These are phyloP conservation scores for Podargus strigoides DNA, from an alignment of 2,797 vertebrate species.

Conservation along the genomic window DNA sequence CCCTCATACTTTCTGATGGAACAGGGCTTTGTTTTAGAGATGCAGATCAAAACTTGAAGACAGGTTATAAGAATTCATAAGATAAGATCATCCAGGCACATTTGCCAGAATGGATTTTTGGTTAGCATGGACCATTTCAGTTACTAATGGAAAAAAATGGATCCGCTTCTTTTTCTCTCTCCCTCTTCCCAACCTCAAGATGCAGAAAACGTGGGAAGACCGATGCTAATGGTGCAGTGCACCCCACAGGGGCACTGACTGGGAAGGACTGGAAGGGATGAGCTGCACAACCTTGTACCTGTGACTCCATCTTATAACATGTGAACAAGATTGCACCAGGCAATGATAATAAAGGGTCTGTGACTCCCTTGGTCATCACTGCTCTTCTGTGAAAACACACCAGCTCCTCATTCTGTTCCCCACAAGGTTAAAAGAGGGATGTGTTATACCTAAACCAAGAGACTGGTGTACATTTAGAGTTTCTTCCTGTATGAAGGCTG, in stretches of 20 bases:
- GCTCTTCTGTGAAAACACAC: not conserved
- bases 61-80: not conserved
- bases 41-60: not conserved
- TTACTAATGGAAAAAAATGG: not conserved
- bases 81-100: not conserved
- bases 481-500: not conserved
- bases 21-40: not conserved
- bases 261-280: not conserved
- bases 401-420: not conserved
- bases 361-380: not conserved
- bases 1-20: not conserved
- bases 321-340: not conserved
- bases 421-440: not conserved
- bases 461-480: not conserved
- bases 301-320: not conserved
- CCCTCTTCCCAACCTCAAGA: not conserved
- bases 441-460: not conserved
- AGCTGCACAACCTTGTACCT: not conserved
- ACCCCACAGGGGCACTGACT: accelerated
- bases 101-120: not conserved
- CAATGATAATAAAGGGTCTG: not conserved
- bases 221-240: not conserved
- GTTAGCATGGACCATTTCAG: not conserved
- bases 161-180: not conserved
- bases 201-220: not conserved